Base-by-base conservation (phyloP, 2,113 vertebrate genomes). In the Trichomycterus rosablanca region DNA sequence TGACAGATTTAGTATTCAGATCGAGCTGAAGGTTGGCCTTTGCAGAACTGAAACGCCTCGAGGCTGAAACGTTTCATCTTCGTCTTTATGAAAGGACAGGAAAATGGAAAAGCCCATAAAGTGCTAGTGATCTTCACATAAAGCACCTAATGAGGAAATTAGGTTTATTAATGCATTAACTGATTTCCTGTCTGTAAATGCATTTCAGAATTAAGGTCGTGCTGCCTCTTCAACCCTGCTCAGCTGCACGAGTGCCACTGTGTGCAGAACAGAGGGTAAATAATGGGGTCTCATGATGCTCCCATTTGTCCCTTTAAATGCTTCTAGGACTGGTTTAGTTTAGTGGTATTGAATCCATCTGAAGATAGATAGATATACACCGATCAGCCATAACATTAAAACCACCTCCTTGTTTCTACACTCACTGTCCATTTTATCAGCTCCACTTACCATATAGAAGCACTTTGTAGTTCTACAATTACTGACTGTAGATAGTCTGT, bases 121-220 rank as follows among this genome's bases (percentile, higher is more conserved):
- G 14, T 61, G n/a, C n/a, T 8, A 40, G 24, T 61, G 34, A 50
- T 24, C 22, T 45, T 28, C 16, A 28, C 22, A 26, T 49, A 24
- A 10, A 15, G 22, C 46, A 39, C 34, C 12, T 24, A 61, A 42
- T 40, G 46, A 40, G 22, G 46, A 30, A 40, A 40, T 61, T 40
- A 40, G 9, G 43, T 42, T 35, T 23, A 40, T 59, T 61, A 40
- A 51, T 34, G 35, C 46, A 30, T 50, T 39, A n/a, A 23, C 34
- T 42, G 34, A 37, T 24, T 61, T 61, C 22, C 22, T 49, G 46
- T 40, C 46, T 16, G 2, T 40, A 10, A 37, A 11, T 30, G 42
- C 35, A 5, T 40, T 34, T 42, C 26, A 23, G 14, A 56, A 11
- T 43, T 49, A 9, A 49, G 18, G 9, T 32, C 24, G 23, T 56